Evolutionary conservation across 1,140 invertebrate genomes (phyloP), one percentile per base, ranked within the genome.

Genomic region (Liolophura sinensis): DNA sequence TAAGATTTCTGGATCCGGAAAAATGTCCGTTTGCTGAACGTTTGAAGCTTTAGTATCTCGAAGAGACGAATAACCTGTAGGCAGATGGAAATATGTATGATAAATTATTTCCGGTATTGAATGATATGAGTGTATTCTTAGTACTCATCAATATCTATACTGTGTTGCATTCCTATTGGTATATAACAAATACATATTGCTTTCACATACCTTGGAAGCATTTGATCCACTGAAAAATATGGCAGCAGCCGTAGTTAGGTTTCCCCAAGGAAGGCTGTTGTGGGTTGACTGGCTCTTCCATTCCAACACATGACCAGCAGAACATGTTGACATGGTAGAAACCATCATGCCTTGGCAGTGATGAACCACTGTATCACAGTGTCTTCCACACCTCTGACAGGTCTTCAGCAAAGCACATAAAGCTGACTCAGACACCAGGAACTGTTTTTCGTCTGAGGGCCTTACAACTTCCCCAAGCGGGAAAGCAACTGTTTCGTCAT

Each of bases 211-310:
- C 25, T 60, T 60, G 14, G 57, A 20, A 11, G 27, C 47, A 20
- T 22, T 66, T 27, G 27, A 40, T 18, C 64, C 64, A 65, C 64
- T 65, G 5, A 20, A 31, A 12, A 65, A 9, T 22, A 65, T 65
- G 7, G 64, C 64, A 51, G 57, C 55, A 4, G 57, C 63, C 40
- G 54, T 51, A 16, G 60, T 22, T 15, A 65, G 27, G 22, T 65
- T 60, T 6, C 56, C 16, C 64, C 64, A 65, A 15, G 64, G 64
- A 15, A 65, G 25, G 24, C 16, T 54, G 1, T 61, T 60, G 31
- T 66, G 59, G 24, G 31, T 16, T 1, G 57, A 22, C 27, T 66
- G 64, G 11, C 40, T 50, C 27, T 60, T 51, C 64, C 64, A 66
- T 47, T n/a, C 55, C 15, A 27, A 60, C 9, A n/a, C 25, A 48